A percentile compares a stretch with the other conserved stretches of the same genome.
Evolutionary conservation across 2,888 invertebrate species (phyloP).

Genomic region (Drosophila rubida): DNA sequence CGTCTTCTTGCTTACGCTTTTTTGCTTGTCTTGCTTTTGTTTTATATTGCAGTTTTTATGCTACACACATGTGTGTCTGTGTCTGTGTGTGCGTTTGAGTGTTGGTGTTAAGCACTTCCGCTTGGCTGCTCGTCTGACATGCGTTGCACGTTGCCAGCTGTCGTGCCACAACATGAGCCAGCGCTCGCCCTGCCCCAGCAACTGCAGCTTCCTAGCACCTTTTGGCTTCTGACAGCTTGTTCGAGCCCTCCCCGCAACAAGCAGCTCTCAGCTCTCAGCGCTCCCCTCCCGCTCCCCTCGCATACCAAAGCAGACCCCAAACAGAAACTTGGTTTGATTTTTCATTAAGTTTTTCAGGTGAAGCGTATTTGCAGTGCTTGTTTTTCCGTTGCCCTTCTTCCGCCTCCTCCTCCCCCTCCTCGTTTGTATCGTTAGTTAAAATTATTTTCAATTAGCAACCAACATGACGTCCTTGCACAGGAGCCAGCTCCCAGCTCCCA

Average conservation of each 20-base stretch:
- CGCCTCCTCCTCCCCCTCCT: not conserved
- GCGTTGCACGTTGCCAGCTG: conserved; percentile 56
- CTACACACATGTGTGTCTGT: conserved; percentile 5
- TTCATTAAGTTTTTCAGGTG: conserved; percentile 67
- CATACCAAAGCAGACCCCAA: not conserved
- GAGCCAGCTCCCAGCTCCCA: conserved; percentile 2
- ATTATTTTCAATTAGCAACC: conserved; percentile 76
- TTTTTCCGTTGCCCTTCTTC: not conserved
- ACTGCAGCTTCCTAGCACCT: conserved; percentile 54
- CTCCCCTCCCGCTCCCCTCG: not conserved
- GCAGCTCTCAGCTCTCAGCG: not conserved
- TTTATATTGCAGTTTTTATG: conserved; percentile 46
- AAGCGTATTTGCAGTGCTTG: conserved; percentile 16
- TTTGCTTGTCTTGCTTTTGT: conserved; percentile 31
- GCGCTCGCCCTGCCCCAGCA: conserved; percentile 7
- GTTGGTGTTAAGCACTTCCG: conserved; percentile 76
- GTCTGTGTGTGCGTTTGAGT: conserved; percentile 32
- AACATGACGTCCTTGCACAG: conserved; percentile 26
- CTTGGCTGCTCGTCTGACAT: conserved; percentile 70
- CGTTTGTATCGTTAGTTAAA: conserved; percentile 52
- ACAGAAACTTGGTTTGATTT: conserved; percentile 45
- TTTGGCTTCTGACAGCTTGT: conserved; percentile 58
- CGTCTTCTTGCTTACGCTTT: conserved; percentile 1
- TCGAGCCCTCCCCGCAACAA: not conserved
- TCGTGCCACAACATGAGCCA: conserved; percentile 34